Percentiles rank a stretch among this genome's conserved stretches.
phyloP scores from a whole-genome alignment of 2,797 vertebrate genomes.

The Platalea minor region DNA sequence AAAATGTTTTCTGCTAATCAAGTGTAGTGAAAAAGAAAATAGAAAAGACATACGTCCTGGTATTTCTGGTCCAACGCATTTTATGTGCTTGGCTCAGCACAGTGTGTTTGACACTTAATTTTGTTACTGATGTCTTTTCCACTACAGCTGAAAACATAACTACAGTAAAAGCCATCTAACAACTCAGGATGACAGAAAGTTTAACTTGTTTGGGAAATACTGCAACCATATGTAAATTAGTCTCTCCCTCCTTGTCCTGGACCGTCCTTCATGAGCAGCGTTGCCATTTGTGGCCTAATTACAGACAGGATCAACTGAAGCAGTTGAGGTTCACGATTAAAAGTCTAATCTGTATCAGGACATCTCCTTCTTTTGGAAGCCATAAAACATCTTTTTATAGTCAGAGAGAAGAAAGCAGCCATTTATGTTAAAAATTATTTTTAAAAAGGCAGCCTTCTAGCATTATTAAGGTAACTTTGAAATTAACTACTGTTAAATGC shows the following conservation, averaged over 20 bases:
- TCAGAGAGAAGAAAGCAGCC: neutral
- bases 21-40: neutral
- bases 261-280: neutral
- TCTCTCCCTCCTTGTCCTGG: neutral
- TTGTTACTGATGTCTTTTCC: neutral
- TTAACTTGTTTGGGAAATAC: neutral
- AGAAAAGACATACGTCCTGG: neutral
- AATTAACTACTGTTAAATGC: neutral
- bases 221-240: neutral
- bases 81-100: neutral
- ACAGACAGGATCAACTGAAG: neutral
- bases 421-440: neutral
- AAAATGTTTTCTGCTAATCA: neutral
- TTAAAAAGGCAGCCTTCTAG: neutral
- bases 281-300: neutral
- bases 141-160: neutral
- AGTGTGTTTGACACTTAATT: neutral
- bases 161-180: neutral
- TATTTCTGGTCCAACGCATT: neutral
- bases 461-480: neutral
- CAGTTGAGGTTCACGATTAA: fast-evolving
- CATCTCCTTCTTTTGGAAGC: neutral
- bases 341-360: neutral
- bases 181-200: neutral
- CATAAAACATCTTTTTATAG: neutral